A percentile compares a stretch with the other conserved stretches of the same genome.
Evolutionary conservation across 2,888 invertebrate genomes (phyloP).

Genomic region (Microctonus aethiopoides): DNA sequence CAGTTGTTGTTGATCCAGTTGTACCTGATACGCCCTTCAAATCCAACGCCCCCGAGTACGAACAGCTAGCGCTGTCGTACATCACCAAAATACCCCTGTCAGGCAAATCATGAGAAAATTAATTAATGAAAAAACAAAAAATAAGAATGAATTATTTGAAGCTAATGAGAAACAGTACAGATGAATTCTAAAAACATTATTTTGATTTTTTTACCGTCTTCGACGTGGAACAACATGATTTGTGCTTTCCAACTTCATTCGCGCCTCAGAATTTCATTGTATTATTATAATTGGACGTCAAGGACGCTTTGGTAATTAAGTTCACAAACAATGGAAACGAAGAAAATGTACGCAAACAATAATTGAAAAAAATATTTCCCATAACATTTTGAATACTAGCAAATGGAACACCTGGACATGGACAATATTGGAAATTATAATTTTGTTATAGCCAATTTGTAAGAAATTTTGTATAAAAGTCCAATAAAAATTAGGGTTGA

Average conservation of each 20-base stretch:
- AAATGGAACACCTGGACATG: neutral
- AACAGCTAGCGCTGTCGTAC: slow-evolving; percentile 92
- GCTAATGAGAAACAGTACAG: neutral
- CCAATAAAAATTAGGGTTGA: no score
- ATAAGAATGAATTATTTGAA: neutral
- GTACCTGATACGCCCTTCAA: slow-evolving; percentile 75
- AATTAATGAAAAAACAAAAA: neutral
- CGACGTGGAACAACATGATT: neutral
- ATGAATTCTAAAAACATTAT: neutral
- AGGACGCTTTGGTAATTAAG: neutral
- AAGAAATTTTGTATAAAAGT: no score
- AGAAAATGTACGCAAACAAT: slow-evolving; percentile 28
- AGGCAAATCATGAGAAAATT: slow-evolving; percentile 14
- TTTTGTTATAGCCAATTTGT: no score
- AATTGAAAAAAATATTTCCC: neutral
- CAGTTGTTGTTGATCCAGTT: slow-evolving; percentile 41
- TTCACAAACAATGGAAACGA: neutral
- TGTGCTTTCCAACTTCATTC: slow-evolving; percentile 4
- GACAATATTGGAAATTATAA: no score
- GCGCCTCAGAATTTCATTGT: neutral
- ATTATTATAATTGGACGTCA: neutral
- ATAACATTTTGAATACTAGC: neutral
- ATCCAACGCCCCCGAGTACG: slow-evolving; percentile 87
- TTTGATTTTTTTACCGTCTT: slow-evolving; percentile 8
- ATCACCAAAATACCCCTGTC: slow-evolving; percentile 71